A percentile compares a stretch with the other conserved stretches of the same genome.
These are phyloP conservation scores for Drosophila cracens DNA, from an alignment of 2,888 invertebrate species.

Conservation along the genomic window DNA sequence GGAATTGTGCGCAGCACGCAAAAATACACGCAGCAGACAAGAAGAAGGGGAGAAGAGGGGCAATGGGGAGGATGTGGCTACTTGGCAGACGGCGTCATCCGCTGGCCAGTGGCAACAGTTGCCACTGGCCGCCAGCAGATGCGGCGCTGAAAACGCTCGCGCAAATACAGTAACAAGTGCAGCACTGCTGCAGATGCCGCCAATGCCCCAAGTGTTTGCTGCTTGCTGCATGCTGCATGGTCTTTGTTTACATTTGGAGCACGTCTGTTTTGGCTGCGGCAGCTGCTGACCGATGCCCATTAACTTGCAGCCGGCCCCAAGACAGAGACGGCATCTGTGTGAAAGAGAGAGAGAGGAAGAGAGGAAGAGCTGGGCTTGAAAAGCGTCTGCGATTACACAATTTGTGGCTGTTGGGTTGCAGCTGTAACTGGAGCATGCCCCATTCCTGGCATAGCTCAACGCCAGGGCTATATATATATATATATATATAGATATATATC, in stretches of 20 bases:
- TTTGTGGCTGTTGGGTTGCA: constrained; percentile 20
- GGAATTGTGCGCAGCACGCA: constrained; percentile 60
- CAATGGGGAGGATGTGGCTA: constrained; percentile 24
- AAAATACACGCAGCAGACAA: constrained; percentile 31
- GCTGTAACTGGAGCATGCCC: constrained; percentile 68
- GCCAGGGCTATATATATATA: constrained; percentile 10
- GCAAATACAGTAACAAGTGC: constrained; percentile 50
- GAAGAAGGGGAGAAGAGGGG: neutral
- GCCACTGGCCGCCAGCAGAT: constrained; percentile 31
- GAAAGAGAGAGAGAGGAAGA: neutral
- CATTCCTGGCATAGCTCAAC: constrained; percentile 51
- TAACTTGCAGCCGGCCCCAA: constrained; percentile 63
- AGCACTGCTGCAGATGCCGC: constrained; percentile 19
- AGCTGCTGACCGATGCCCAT: constrained; percentile 72
- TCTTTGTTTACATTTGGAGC: constrained; percentile 79
- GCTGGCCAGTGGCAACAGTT: constrained; percentile 3
- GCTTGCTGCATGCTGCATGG: constrained; percentile 6
- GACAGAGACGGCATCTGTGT: neutral
- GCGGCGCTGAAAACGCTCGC: constrained; percentile 23
- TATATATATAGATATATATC: neutral
- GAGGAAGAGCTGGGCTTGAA: constrained; percentile 12
- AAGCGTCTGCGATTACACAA: constrained; percentile 41
- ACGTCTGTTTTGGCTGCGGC: constrained; percentile 75
- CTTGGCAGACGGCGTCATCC: constrained; percentile 37
- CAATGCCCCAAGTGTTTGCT: neutral